These are phyloP conservation scores for Auanema freiburgensis DNA, from an alignment of 2,888 invertebrate species.

Conservation along the genomic window DNA sequence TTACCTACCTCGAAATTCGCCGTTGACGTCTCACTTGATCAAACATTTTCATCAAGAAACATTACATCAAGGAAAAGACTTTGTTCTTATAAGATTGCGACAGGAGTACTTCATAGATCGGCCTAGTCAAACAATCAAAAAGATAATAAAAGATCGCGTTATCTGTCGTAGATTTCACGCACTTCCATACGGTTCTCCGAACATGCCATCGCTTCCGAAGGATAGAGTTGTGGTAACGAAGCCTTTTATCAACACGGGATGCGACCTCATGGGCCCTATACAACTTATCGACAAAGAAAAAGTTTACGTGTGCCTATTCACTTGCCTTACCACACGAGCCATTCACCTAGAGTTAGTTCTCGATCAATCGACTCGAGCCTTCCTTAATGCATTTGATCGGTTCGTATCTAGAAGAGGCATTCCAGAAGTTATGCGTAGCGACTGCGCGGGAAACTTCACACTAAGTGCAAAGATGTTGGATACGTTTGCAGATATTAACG, in stretches of 20 bases:
- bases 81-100: not conserved
- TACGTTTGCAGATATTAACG: not conserved
- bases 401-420: conserved; percentile 2
- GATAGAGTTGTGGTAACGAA: not conserved
- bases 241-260: conserved; percentile 3
- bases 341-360: not conserved
- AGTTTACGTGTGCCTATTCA: conserved; percentile 5
- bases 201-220: conserved; percentile 3
- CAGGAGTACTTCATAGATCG: not conserved
- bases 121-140: not conserved
- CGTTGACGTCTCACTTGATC: not conserved
- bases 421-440: conserved; percentile 6
- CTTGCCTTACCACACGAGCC: not conserved
- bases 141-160: not conserved
- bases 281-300: not conserved
- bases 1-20: not conserved
- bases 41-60: not conserved
- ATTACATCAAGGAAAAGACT: not conserved
- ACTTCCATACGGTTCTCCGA: not conserved
- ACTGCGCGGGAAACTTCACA: not conserved
- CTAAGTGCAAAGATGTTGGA: not conserved
- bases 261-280: not conserved
- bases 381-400: not conserved
- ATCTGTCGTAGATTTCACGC: not conserved
- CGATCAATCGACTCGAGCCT: not conserved